phyloP scores from a whole-genome alignment of 1,140 invertebrate genomes.

The Eulimnadia texana region DNA sequence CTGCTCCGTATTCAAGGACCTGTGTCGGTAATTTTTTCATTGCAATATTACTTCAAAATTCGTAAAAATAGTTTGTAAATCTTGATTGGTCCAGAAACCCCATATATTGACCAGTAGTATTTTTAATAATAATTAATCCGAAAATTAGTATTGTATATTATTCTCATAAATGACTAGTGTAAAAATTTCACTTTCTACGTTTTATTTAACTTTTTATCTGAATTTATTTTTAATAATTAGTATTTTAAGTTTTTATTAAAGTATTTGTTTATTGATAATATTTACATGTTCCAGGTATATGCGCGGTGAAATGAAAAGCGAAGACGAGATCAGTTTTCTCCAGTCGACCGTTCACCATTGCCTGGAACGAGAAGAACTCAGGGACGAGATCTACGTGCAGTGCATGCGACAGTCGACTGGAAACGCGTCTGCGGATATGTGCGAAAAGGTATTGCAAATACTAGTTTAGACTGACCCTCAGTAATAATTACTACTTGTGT shows the following conservation, averaged over 20 bases:
- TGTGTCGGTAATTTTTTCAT: slow-evolving; percentile 3
- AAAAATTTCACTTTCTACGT: slow-evolving; percentile 16
- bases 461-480: too few species aligned
- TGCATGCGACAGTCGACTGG: slow-evolving; percentile 51
- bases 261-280: too few species aligned
- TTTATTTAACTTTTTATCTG: slow-evolving; percentile 1
- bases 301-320: slow-evolving; percentile 63
- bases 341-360: slow-evolving; percentile 72
- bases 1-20: slow-evolving; percentile 69
- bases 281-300: too few species aligned
- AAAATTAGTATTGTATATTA: background rate
- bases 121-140: background rate
- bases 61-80: too few species aligned
- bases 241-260: too few species aligned
- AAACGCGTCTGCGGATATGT: slow-evolving; percentile 63
- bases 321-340: slow-evolving; percentile 63
- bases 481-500: too few species aligned
- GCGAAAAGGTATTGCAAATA: slow-evolving; percentile 33
- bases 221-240: slow-evolving; percentile 9
- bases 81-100: too few species aligned
- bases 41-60: too few species aligned
- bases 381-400: slow-evolving; percentile 80
- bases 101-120: too few species aligned
- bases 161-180: slow-evolving; percentile 4
- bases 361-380: slow-evolving; percentile 69